A percentile compares a stretch with the other conserved stretches of the same genome.
Evolutionary conservation across 2,113 vertebrate species (phyloP).

Genomic region (Sus scrofa): DNA sequence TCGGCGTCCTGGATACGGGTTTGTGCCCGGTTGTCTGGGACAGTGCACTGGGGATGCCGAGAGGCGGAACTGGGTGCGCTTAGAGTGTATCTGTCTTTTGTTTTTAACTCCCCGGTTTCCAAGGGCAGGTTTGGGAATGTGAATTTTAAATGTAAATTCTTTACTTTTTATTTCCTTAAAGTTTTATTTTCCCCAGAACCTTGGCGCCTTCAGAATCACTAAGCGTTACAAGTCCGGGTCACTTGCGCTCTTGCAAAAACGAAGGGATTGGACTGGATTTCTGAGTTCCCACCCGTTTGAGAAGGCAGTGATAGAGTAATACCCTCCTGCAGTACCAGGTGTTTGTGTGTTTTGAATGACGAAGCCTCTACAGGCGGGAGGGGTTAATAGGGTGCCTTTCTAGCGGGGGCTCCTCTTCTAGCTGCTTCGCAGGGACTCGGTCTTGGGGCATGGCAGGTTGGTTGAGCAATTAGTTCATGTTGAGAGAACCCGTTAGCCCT

Average conservation of each 20-base stretch:
- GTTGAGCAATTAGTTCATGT: not conserved
- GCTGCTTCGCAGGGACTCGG: not conserved
- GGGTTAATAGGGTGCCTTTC: not conserved
- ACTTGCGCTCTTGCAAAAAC: fast-evolving
- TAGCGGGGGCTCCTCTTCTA: no score
- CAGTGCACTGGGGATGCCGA: not conserved
- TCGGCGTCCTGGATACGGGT: not conserved
- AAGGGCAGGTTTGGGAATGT: not conserved
- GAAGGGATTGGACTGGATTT: not conserved
- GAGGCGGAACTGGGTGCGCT: not conserved
- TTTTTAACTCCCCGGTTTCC: not conserved
- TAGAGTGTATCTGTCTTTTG: not conserved
- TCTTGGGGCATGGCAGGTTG: not conserved
- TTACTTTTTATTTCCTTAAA: not conserved
- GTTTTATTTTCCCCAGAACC: constrained; percentile 28
- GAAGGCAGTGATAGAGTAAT: not conserved
- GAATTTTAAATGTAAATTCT: not conserved
- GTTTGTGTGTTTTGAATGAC: not conserved
- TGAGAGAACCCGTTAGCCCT: constrained; percentile 19
- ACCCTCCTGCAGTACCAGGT: fast-evolving
- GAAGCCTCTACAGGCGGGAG: not conserved
- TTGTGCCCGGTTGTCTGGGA: not conserved
- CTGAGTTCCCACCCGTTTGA: not conserved
- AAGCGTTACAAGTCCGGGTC: not conserved
- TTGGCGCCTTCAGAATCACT: not conserved